Conservation (phyloP, 2,113 vertebrate species). For the Podocnemis expansa region DNA sequence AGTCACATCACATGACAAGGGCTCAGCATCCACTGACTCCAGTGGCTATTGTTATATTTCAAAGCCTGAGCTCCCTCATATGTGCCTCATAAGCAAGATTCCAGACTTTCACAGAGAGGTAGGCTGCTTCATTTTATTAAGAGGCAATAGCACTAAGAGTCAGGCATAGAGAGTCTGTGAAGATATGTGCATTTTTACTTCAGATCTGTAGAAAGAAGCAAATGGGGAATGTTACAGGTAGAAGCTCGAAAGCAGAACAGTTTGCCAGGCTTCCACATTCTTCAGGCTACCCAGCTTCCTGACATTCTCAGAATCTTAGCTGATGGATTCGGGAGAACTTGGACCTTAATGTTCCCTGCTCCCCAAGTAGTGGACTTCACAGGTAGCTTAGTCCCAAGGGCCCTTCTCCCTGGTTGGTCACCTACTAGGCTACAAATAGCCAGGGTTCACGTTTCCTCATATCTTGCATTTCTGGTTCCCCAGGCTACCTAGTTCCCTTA, state of each 20-base stretch:
- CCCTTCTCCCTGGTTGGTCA: not conserved
- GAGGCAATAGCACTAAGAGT: not conserved
- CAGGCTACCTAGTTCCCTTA: not conserved
- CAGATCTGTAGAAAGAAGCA: not conserved
- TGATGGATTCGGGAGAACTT: not conserved
- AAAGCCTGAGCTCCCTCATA: not conserved
- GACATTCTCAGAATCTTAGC: not conserved
- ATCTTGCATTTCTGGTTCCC: not conserved
- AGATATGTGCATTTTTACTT: not conserved
- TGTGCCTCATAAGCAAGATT: not conserved
- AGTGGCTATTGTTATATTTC: not conserved
- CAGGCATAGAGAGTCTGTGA: not conserved
- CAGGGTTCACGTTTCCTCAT: not conserved
- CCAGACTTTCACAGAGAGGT: not conserved
- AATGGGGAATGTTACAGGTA: not conserved
- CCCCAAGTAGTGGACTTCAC: not conserved
- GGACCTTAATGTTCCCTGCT: not conserved
- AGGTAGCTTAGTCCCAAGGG: not conserved
- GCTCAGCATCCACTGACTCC: not conserved
- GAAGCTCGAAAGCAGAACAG: not conserved
- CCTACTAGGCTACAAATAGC: not conserved
- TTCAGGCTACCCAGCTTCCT: not conserved
- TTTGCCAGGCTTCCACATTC: not conserved
- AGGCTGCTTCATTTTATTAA: not conserved
- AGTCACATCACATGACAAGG: not conserved